A percentile compares a stretch with the other conserved stretches of the same genome.
Evolutionary conservation across 2,113 vertebrate genomes (phyloP).

Genomic region (Fregata magnificens): DNA sequence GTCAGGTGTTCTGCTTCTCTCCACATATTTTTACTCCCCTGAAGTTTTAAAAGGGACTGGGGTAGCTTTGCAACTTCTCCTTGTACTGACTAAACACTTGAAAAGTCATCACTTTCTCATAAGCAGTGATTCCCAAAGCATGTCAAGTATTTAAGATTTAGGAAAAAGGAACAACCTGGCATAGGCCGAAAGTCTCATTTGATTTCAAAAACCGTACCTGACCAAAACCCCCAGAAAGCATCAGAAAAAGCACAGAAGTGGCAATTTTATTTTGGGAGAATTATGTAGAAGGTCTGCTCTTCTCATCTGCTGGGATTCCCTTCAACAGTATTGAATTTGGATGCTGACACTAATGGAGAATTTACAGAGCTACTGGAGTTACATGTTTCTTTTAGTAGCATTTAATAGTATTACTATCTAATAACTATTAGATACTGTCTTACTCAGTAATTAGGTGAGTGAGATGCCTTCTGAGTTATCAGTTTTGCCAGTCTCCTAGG

Average conservation of each 20-base stretch:
- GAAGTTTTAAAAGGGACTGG: neutral
- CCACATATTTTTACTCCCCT: neutral
- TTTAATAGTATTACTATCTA: conserved; percentile 29
- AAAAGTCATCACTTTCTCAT: neutral
- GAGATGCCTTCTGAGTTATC: neutral
- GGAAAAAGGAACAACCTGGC: neutral
- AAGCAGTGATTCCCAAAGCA: neutral
- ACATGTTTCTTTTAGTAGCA: neutral
- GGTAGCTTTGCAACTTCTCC: neutral
- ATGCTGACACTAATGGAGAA: neutral
- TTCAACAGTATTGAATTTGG: neutral
- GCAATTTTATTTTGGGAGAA: neutral
- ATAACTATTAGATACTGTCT: neutral
- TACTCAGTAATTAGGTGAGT: neutral
- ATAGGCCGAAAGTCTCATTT: neutral
- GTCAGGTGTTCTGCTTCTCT: neutral
- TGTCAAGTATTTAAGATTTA: neutral
- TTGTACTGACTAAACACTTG: neutral
- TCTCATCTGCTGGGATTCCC: neutral
- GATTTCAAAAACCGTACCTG: neutral
- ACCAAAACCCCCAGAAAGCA: neutral
- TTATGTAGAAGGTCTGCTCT: neutral
- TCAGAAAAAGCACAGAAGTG: neutral
- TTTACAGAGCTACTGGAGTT: neutral
- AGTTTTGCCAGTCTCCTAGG: neutral